Base-by-base conservation (phyloP, 2,113 vertebrate genomes). In the Natator depressus region DNA sequence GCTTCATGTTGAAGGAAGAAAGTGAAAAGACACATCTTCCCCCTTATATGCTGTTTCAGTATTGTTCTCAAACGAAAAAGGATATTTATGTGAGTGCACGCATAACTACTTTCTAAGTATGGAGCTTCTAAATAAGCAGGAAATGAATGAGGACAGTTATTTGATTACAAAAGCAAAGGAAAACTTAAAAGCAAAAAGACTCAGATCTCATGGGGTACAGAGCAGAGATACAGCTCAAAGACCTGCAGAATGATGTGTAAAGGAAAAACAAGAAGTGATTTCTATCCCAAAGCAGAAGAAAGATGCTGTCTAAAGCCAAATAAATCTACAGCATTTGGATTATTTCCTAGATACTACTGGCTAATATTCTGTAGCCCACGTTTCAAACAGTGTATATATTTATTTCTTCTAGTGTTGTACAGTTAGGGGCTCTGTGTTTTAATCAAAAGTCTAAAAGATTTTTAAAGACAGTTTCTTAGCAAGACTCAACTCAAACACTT, bases 81-180 rank as follows among this genome's bases (percentile, higher is more conserved):
- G 3, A 6, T 82, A n/a, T 38, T 86, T 14, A 16, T 2, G 8
- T 42, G 62, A 47, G 55, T 78, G 62, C 94, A 65, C 2, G 42
- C 42, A 31, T 62, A 82, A 35, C 46, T 24, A 12, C 46, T 75
- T 76, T 24, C 75, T 76, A 89, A 92, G 54, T 19, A 83, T 5
- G 10, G 24, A 29, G 20, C 24, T 85, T 85, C 85, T 87, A 93
- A 93, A 24, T 79, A 93, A 91, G 53, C 0, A 2, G 69, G 25
- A 93, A 93, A 80, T 25, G 91, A 94, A 35, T 38, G 35, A 31
- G 27, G 11, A 3, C 29, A 88, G 47, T 59, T 17, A 90, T 20
- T 31, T 94, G 75, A 79, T 69, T 47, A 92, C 59, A 89, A 0
- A 89, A 91, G 55, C 24, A 95, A 95, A 94, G 8, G 3, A 94